Conservation (phyloP, 2,888 invertebrate genomes). For the Gnatocerus cornutus region DNA sequence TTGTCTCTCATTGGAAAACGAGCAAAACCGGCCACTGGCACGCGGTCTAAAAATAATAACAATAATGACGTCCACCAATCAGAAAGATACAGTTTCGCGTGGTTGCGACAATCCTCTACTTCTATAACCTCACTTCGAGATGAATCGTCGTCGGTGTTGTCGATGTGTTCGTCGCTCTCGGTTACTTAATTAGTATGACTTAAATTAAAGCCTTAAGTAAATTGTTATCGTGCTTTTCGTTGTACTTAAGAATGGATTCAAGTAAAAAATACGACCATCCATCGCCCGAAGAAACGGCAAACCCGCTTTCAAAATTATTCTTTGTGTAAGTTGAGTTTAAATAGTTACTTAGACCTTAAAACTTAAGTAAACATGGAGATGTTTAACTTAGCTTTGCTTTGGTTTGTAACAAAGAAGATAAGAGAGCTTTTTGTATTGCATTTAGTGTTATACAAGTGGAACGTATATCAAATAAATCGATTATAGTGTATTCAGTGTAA, state of each 20-base stretch:
- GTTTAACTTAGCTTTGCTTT: too few relatives aligned
- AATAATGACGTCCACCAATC: slow-evolving; percentile 7
- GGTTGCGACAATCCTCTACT: neutral
- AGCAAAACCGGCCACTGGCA: neutral
- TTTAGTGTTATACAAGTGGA: too few relatives aligned
- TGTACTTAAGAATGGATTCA: slow-evolving; percentile 73
- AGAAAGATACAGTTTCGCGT: slow-evolving; percentile 8
- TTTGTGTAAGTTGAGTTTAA: slow-evolving; percentile 75
- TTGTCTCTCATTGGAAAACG: slow-evolving; percentile 6
- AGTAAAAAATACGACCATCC: slow-evolving; percentile 76
- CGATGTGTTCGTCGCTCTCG: slow-evolving; percentile 22
- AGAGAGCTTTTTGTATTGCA: too few relatives aligned
- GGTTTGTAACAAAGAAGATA: too few relatives aligned
- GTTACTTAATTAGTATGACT: slow-evolving; percentile 38
- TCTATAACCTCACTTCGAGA: slow-evolving; percentile 38
- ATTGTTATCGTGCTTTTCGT: slow-evolving; percentile 28
- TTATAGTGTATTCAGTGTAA: too few relatives aligned
- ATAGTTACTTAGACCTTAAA: too few relatives aligned
- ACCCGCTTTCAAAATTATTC: slow-evolving; percentile 75
- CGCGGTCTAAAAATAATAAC: neutral
- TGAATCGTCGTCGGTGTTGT: slow-evolving; percentile 32
- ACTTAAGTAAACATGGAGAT: too few relatives aligned
- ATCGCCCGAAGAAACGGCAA: slow-evolving; percentile 76
- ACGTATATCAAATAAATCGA: too few relatives aligned
- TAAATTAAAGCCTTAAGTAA: slow-evolving; percentile 19